Conservation (phyloP, 2,113 vertebrate species). For the Vicugna pacos region DNA sequence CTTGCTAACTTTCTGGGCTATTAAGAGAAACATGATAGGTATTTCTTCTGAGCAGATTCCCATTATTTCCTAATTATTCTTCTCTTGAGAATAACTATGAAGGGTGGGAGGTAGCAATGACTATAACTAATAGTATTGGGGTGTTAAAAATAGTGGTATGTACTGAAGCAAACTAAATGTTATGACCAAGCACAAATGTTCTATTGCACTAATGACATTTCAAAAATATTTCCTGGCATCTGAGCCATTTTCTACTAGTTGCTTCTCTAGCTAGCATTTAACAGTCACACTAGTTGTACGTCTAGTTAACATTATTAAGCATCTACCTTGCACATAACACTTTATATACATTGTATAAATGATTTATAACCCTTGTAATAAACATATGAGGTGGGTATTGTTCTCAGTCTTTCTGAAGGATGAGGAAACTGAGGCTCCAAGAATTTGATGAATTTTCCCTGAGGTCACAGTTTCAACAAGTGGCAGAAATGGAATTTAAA, state of each 20-base stretch:
- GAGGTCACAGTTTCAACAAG: slow-evolving; percentile 24
- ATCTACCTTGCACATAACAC: not conserved
- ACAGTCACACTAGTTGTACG: not conserved
- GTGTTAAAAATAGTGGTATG: slow-evolving; percentile 13
- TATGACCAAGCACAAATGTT: not conserved
- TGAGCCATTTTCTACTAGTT: slow-evolving; percentile 2
- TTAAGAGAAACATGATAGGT: not conserved
- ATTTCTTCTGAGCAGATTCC: not conserved
- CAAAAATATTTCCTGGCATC: not conserved
- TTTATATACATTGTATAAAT: not conserved
- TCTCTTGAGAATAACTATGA: not conserved
- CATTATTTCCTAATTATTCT: not conserved
- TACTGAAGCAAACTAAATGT: not conserved
- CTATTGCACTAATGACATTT: not conserved
- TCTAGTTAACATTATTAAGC: slow-evolving; percentile 2
- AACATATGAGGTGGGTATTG: not conserved
- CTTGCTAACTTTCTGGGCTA: not conserved
- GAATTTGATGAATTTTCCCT: not conserved
- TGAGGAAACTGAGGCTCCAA: not conserved
- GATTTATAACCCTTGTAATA: not conserved
- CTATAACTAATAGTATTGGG: not conserved
- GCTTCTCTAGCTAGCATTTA: not conserved
- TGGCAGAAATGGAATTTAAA: not conserved
- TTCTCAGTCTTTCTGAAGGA: slow-evolving; percentile 29
- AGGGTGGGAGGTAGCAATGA: not conserved